These are phyloP conservation scores for Ptychoptera albimana DNA, from an alignment of 2,888 invertebrate genomes.

Conservation along the genomic window DNA sequence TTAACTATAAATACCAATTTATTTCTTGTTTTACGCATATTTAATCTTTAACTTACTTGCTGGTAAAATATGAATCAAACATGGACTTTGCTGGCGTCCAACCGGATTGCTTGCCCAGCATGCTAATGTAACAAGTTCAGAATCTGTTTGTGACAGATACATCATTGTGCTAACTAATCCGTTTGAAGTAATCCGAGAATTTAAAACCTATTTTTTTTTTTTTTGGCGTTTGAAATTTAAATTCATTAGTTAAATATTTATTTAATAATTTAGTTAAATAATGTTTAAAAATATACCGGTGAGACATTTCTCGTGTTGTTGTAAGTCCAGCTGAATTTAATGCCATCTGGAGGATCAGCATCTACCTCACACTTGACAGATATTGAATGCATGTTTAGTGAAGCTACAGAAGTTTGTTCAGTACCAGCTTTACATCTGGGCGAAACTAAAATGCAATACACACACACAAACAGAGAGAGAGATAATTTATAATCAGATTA, in stretches of 20 bases:
- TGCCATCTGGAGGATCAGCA: slow-evolving; percentile 52
- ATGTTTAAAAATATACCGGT: slow-evolving; percentile 37
- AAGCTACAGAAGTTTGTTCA: slow-evolving; percentile 53
- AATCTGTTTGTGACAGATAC: slow-evolving; percentile 37
- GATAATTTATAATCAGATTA: no score
- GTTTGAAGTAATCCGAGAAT: slow-evolving; percentile 32
- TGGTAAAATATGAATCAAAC: slow-evolving; percentile 64
- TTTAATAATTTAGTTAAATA: not conserved
- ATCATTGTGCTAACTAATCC: slow-evolving; percentile 42
- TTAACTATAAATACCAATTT: slow-evolving; percentile 2
- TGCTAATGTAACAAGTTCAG: slow-evolving; percentile 65
- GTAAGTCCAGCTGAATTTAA: slow-evolving; percentile 72
- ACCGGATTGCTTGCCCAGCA: slow-evolving; percentile 80
- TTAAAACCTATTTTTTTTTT: slow-evolving; percentile 28
- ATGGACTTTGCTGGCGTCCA: slow-evolving; percentile 65
- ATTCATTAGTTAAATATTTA: not conserved
- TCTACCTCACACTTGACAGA: slow-evolving; percentile 67
- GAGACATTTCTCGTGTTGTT: slow-evolving; percentile 63
- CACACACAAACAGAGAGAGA: no score
- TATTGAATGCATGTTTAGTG: slow-evolving; percentile 54
- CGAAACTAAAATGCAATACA: slow-evolving; percentile 37
- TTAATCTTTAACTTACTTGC: slow-evolving; percentile 44
- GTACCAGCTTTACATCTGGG: slow-evolving; percentile 61
- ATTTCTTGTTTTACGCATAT: no score
- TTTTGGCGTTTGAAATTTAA: not conserved